Evolutionary conservation across 1,140 invertebrate genomes (phyloP), one percentile per base, ranked within the genome.

Genomic region (Cherax destructor): DNA sequence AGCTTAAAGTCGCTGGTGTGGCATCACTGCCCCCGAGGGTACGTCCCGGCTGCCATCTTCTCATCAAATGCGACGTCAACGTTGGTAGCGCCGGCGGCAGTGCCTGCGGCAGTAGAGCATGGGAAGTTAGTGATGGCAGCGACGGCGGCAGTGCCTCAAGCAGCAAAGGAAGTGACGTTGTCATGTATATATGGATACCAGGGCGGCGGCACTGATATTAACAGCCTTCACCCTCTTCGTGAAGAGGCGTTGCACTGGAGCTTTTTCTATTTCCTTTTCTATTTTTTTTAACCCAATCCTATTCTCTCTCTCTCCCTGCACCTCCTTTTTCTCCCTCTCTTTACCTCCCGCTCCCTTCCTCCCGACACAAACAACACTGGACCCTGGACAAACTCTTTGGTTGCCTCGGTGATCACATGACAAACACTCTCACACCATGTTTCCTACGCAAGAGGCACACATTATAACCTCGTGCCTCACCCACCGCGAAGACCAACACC

Each of bases 371-470:
- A 24, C 65, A 30, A 16, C 69, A 24, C 41, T 56, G 83, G 69
- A 76, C 69, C 16, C 72, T 86, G 83, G 83, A 86, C 83, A 86
- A 86, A 86, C 83, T 76, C 83, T 52, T 47, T 47, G 69, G 65
- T 24, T 21, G 83, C 83, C 83, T 86, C 83, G 72, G 83, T 86
- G 83, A 86, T 76, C 83, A 76, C 83, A 86, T 16, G 72, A 49
- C 83, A 9, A 74, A 86, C 83, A 86, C 69, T 24, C 59, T 13
- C 59, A 9, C 56, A 30, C 81, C 24, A 16, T 69, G 81, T 83
- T 83, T 59, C 81, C 81, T 83, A 47, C 81, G 4, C 81, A 47
- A 18, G 81, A 69, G 81, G 47, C 59, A 47, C 9, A n/a, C 13
- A 69, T 83, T 83, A 56, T 49, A 24, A 56, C 65, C 21, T 83